A percentile compares a stretch with the other conserved stretches of the same genome.
Evolutionary conservation across 92 coral and sea anemone species (phyloP).

Genomic region (Palythoa caribaeorum): DNA sequence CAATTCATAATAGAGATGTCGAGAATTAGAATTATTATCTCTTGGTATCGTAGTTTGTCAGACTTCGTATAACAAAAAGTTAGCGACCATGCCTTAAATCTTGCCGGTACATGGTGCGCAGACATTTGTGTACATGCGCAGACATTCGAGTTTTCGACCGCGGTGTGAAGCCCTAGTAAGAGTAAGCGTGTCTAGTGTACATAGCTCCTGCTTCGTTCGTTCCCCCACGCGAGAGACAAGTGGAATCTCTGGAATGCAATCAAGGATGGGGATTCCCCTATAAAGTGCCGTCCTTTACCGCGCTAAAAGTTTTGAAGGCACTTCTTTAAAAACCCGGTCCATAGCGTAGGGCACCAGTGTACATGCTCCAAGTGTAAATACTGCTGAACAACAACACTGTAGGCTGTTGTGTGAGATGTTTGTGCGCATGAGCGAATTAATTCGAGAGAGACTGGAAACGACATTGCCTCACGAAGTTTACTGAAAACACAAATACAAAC

Average conservation of each 20-base stretch:
- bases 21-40: no score
- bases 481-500: neutral
- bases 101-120: no score
- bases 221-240: neutral
- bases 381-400: slow-evolving; percentile 28
- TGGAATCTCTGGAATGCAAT: neutral
- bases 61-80: no score
- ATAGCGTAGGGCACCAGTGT: neutral
- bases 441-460: slow-evolving; percentile 24
- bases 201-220: no score
- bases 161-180: no score
- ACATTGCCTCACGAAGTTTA: neutral
- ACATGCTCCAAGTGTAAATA: neutral
- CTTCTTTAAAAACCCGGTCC: neutral
- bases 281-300: neutral
- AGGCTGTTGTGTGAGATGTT: neutral
- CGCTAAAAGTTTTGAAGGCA: neutral
- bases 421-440: slow-evolving; percentile 31
- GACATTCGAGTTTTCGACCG: no score
- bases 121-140: no score
- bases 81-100: no score
- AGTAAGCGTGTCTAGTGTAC: no score
- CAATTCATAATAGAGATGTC: no score
- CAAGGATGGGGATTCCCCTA: slow-evolving; percentile 2
- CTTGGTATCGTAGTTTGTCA: no score